A percentile compares a stretch with the other conserved stretches of the same genome.
These are phyloP conservation scores for Meriones psammophilus DNA, from an alignment of 2,797 vertebrate species.

Conservation along the genomic window DNA sequence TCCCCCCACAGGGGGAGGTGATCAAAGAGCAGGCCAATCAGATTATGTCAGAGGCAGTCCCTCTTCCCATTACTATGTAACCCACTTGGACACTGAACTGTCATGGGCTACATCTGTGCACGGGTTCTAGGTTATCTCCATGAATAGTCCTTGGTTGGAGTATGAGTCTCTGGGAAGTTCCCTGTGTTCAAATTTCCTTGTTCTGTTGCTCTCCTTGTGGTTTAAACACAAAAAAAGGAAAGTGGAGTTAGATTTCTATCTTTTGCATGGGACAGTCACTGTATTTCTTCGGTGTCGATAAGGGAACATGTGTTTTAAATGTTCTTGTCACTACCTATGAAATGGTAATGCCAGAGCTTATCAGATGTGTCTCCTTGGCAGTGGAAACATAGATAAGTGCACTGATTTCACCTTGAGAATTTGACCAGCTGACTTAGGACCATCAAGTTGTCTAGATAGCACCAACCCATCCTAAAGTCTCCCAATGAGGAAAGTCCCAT, in stretches of 20 bases:
- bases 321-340: slow-evolving; percentile 50
- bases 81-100: no score
- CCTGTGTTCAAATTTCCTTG: no score
- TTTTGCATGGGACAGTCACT: neutral
- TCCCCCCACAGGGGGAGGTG: no score
- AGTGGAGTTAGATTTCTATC: neutral
- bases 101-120: no score
- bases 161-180: no score
- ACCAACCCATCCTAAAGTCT: slow-evolving; percentile 14
- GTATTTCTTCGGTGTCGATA: neutral
- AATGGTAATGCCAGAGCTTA: slow-evolving; percentile 1
- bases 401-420: slow-evolving; percentile 34
- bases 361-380: neutral
- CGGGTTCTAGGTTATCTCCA: no score
- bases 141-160: no score
- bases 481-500: neutral
- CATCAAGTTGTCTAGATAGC: neutral
- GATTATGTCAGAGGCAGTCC: no score
- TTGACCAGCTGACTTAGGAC: neutral
- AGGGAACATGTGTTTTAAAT: slow-evolving; percentile 43
- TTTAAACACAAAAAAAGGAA: slow-evolving; percentile 44
- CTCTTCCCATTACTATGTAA: no score
- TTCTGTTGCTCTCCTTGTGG: no score
- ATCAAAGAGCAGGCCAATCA: no score
- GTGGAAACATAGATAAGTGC: neutral